Percentiles rank a stretch among this genome's conserved stretches.
These are phyloP conservation scores for Tachypleus tridentatus DNA, from an alignment of 1,140 invertebrate species.

Conservation along the genomic window DNA sequence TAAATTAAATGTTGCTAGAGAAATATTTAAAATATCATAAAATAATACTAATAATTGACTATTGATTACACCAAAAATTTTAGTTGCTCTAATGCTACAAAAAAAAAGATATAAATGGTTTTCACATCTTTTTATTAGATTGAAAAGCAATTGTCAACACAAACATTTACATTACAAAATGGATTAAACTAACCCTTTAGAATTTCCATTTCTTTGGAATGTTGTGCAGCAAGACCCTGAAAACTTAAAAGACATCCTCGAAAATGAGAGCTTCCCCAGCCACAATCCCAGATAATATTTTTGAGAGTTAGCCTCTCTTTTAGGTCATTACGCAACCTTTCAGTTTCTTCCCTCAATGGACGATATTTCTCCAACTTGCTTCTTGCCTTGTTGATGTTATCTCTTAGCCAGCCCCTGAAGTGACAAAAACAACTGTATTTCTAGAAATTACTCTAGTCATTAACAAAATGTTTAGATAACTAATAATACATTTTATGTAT, in stretches of 20 bases:
- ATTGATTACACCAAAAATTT: too few species aligned
- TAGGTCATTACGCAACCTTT: constrained; percentile 45
- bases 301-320: constrained; percentile 35
- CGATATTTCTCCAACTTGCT: constrained; percentile 44
- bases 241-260: constrained; percentile 62
- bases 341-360: constrained; percentile 52
- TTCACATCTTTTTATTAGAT: background rate
- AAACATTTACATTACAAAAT: constrained; percentile 3
- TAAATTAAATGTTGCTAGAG: too few species aligned
- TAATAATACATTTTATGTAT: too few species aligned
- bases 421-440: too few species aligned
- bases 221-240: constrained; percentile 49
- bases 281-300: constrained; percentile 60
- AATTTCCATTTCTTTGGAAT: constrained; percentile 50
- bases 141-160: background rate
- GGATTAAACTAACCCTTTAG: constrained; percentile 22
- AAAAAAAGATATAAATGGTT: constrained; percentile 4
- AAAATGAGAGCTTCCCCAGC: constrained; percentile 77
- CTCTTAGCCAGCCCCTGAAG: constrained; percentile 46
- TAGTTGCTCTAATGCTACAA: background rate
- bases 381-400: constrained; percentile 48
- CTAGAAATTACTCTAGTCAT: too few species aligned
- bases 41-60: too few species aligned
- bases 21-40: too few species aligned
- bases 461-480: too few species aligned